These are phyloP conservation scores for Drosophila kambysellisi DNA, from an alignment of 2,888 invertebrate species.

Conservation along the genomic window DNA sequence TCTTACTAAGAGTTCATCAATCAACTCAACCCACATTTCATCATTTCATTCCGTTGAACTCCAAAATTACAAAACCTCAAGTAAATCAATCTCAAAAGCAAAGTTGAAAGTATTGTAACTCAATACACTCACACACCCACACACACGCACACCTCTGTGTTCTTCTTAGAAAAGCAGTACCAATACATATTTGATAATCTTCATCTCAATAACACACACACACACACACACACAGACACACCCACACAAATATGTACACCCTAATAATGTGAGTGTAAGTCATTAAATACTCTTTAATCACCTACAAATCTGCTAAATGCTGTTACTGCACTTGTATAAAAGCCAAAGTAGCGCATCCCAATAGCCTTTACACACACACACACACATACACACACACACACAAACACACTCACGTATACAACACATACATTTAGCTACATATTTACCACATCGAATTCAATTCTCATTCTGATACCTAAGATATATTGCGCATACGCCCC, in stretches of 20 bases:
- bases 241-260: conserved; percentile 7
- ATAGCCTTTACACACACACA: conserved; percentile 10
- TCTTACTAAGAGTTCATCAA: conserved; percentile 27
- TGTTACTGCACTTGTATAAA: conserved; percentile 56
- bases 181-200: conserved; percentile 18
- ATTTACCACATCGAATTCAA: conserved; percentile 53
- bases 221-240: not conserved
- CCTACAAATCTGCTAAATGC: conserved; percentile 48
- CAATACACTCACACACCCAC: conserved; percentile 24
- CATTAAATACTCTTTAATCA: conserved; percentile 41
- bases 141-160: conserved; percentile 13
- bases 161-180: conserved; percentile 9
- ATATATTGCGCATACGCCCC: conserved; percentile 66
- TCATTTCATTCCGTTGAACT: conserved; percentile 55
- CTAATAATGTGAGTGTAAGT: conserved; percentile 26
- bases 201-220: conserved; percentile 16
- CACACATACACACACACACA: conserved; percentile 12
- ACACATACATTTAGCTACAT: conserved; percentile 11
- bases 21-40: conserved; percentile 44
- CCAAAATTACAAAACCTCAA: conserved; percentile 44
- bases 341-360: conserved; percentile 31
- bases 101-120: conserved; percentile 67
- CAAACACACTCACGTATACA: conserved; percentile 2
- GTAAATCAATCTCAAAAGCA: conserved; percentile 49
- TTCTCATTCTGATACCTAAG: conserved; percentile 32